These are phyloP conservation scores for Macrosteles quadrilineatus DNA, from an alignment of 1,140 invertebrate genomes.

Conservation along the genomic window DNA sequence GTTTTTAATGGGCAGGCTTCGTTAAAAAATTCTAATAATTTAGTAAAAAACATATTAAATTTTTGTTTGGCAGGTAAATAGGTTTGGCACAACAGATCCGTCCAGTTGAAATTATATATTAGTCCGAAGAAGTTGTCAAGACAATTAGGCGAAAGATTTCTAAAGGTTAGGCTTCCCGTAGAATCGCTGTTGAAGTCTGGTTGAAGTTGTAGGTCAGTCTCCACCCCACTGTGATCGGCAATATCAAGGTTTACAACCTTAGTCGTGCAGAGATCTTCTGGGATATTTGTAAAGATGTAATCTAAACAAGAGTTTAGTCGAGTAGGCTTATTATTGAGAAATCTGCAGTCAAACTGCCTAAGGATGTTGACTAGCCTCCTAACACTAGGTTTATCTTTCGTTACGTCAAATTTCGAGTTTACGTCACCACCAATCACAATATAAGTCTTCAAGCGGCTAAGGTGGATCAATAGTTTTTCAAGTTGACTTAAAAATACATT, in stretches of 20 bases:
- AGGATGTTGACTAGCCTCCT: not conserved
- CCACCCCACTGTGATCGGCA: not conserved
- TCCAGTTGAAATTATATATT: not conserved
- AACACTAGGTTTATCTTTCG: not conserved
- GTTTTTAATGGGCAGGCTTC: not conserved
- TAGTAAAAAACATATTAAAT: not conserved
- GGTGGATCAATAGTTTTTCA: not conserved
- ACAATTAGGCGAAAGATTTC: not conserved
- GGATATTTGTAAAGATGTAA: slow-evolving; percentile 10
- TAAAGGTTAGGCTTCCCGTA: not conserved
- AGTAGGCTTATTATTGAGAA: not conserved
- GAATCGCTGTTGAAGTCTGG: not conserved
- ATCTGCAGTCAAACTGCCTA: not conserved
- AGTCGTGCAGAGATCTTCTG: too few relatives aligned
- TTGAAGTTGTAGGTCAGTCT: not conserved
- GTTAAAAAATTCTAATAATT: not conserved
- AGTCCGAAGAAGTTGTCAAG: too few relatives aligned
- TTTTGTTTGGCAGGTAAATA: not conserved
- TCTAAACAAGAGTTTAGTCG: not conserved
- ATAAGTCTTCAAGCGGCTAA: not conserved
- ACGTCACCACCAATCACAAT: not conserved
- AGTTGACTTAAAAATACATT: slow-evolving; percentile 1
- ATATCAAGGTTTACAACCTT: not conserved
- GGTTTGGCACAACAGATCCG: not conserved
- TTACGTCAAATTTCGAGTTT: not conserved